phyloP scores from a whole-genome alignment of 1,140 invertebrate species.

The Eumaeus atala region DNA sequence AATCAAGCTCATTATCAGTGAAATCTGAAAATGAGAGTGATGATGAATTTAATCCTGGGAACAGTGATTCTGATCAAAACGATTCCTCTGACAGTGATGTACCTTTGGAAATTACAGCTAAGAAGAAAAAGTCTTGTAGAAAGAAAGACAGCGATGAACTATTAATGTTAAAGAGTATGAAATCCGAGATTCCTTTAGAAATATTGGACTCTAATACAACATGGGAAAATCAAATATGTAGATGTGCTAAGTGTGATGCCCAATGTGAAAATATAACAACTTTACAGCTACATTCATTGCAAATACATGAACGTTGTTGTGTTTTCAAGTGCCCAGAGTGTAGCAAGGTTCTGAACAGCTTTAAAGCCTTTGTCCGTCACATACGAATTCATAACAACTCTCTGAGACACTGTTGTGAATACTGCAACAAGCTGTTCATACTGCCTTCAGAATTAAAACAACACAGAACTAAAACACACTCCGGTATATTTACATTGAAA shows the following conservation, averaged over 20 bases:
- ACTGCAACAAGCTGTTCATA: conserved; percentile 48
- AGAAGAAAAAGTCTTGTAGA: conserved; percentile 45
- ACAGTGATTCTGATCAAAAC: conserved; percentile 27
- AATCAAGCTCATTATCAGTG: conserved; percentile 13
- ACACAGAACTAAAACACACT: conserved; percentile 42
- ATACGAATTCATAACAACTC: conserved; percentile 43
- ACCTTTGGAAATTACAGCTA: conserved; percentile 34
- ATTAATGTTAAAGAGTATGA: conserved; percentile 12
- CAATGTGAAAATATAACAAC: conserved; percentile 52
- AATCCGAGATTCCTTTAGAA: conserved; percentile 25
- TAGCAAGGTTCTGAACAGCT: conserved; percentile 40
- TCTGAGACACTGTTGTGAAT: conserved; percentile 53
- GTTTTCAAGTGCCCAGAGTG: conserved; percentile 56
- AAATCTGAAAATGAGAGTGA: conserved; percentile 41
- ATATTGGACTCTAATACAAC: conserved; percentile 28
- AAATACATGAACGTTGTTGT: conserved; percentile 55
- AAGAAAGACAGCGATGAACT: conserved; percentile 26
- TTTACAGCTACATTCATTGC: conserved; percentile 49
- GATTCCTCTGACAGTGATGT: conserved; percentile 46
- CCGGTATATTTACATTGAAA: conserved; percentile 32
- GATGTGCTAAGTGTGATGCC: conserved; percentile 56
- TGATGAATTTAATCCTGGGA: conserved; percentile 23
- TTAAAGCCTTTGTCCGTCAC: conserved; percentile 49
- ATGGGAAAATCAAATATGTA: conserved; percentile 56
- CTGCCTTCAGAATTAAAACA: conserved; percentile 36